Conservation (phyloP, 1,140 invertebrate genomes). For the Lepidostoma basale region DNA sequence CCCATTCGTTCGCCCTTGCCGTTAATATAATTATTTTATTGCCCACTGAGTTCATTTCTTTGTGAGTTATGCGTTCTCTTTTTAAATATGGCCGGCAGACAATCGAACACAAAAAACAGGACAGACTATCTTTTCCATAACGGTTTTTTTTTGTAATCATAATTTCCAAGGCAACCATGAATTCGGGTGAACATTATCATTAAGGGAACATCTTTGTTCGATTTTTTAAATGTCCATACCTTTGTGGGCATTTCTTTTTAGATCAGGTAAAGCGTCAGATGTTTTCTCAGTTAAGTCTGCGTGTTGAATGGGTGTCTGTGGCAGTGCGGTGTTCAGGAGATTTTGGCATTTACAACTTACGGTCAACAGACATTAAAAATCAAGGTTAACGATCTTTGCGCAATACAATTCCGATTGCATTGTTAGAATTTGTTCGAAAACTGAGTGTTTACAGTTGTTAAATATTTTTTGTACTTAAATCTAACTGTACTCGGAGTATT, state of each 20-base stretch:
- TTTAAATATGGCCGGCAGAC: constrained; percentile 22
- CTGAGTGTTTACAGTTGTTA: too few relatives aligned
- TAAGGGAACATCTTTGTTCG: constrained; percentile 43
- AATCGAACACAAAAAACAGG: constrained; percentile 40
- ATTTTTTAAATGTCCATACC: constrained; percentile 25
- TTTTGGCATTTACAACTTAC: constrained; percentile 8
- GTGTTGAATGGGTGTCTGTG: background rate
- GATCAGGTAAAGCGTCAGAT: constrained; percentile 38
- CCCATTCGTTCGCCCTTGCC: constrained; percentile 23
- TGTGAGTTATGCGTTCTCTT: constrained; percentile 20
- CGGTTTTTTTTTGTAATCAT: constrained; percentile 30
- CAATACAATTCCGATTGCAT: background rate
- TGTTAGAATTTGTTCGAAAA: too few relatives aligned
- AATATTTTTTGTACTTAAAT: too few relatives aligned
- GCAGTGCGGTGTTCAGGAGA: background rate
- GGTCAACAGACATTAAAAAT: background rate
- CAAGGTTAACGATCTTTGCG: constrained; percentile 27
- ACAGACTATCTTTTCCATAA: constrained; percentile 30
- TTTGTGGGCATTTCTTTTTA: constrained; percentile 37
- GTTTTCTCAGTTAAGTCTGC: constrained; percentile 8
- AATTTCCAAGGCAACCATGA: constrained; percentile 38
- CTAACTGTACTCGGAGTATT: too few relatives aligned
- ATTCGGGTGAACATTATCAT: constrained; percentile 46
- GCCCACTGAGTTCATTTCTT: constrained; percentile 31
- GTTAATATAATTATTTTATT: constrained; percentile 44